Base-by-base conservation (phyloP, 2,797 vertebrate species). In the Crocidura indochinensis region DNA sequence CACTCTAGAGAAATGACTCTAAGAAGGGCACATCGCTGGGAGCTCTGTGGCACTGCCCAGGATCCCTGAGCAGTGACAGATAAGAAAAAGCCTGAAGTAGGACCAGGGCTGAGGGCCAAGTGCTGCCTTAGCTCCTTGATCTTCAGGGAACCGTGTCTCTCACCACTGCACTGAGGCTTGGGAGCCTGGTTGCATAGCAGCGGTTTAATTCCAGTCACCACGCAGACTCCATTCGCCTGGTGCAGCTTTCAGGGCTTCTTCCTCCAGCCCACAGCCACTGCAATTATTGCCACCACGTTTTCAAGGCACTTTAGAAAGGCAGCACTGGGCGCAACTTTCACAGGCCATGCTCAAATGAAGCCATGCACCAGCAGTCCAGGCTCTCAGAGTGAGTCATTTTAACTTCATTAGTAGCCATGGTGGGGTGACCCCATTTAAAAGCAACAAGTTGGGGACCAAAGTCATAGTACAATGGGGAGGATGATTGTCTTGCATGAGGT, bases 151-250 rank as follows among this genome's bases (percentile, higher is more conserved):
- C 46, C 27, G 46, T 10, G 38, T 51, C 71, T 77, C 85, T 71
- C 24, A 3, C 74, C 53, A 62, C 65, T 76, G 15, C 79, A 24
- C 56, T 20, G 92, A 88, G 88, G 79, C 85, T 92, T 73, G 29
- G 29, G 83, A 93, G 92, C 87, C 24, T 7, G 9, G 91, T 94
- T 95, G 90, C 96, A 19, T 93, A 84, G 95, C 94, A 96, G 94
- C 87, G 51, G 56, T 84, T 81, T 93, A 90, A 90, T 96, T 91
- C 51, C 84, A 76, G 22, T 69, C 76, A 8, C 73, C 78, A 38
- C 0, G 38, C 60, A 68, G 15, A 62, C 44, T 64, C 53, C 31
- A 8, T 77, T 85, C 90, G 84, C 74, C 80, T 69, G 51, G 69
- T 76, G 53, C 19, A 10, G 7, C 83, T 92, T 88, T 91, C 26